phyloP scores from a whole-genome alignment of 2,113 vertebrate genomes.

The Donacobius atricapilla region DNA sequence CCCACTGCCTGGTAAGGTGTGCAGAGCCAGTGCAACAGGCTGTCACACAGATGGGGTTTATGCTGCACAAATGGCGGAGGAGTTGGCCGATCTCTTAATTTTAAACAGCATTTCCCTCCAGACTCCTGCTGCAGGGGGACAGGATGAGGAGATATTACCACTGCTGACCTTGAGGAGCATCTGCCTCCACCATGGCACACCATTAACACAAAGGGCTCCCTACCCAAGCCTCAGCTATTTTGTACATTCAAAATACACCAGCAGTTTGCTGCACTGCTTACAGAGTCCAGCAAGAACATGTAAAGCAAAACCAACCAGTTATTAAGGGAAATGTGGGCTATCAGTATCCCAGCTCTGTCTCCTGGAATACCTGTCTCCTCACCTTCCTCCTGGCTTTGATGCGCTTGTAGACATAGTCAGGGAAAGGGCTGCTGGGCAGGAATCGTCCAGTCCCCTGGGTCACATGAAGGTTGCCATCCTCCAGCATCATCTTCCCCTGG shows the following conservation, averaged over 20 bases:
- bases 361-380: background rate
- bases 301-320: background rate
- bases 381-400: slow-evolving; percentile 98
- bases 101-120: background rate
- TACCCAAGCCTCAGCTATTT: background rate
- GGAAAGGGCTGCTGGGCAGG: slow-evolving; percentile 87
- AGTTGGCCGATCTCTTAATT: background rate
- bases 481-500: slow-evolving; percentile 94
- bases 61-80: background rate
- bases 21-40: background rate
- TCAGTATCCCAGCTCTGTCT: background rate
- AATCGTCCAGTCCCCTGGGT: slow-evolving; percentile 89
- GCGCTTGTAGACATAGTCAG: slow-evolving; percentile 95
- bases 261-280: background rate
- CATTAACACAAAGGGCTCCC: background rate
- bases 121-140: background rate
- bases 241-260: background rate
- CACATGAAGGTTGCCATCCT: slow-evolving; percentile 89
- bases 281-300: background rate
- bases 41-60: background rate
- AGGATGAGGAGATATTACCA: background rate
- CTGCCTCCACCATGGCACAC: background rate
- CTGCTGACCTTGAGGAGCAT: background rate
- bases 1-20: background rate
- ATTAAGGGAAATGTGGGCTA: background rate